Base-by-base conservation (phyloP, 1,140 invertebrate species). In the Nephila pilipes region DNA sequence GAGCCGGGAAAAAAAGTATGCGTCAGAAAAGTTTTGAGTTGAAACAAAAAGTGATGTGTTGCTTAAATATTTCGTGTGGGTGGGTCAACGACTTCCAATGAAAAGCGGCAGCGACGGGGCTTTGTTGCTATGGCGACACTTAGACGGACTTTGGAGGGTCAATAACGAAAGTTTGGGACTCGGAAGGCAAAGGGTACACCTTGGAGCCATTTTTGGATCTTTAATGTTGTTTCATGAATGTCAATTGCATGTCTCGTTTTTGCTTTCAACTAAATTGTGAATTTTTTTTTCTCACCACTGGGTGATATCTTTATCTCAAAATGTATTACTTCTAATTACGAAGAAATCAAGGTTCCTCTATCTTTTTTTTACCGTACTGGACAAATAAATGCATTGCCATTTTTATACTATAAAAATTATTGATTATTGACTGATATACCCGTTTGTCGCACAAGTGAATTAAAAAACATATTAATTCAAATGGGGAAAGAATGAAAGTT, bases 81-180 rank as follows among this genome's bases (percentile, higher is more conserved):
- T 85, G 83, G 83, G 83, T 85, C 83, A 85, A 46, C 83, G 83
- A 85, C 83, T 85, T 85, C 29, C 16, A 85, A 3, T 25, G 83
- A n/a, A 29, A 60, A 25, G 12, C 46, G 20, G 12, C 46, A 29
- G 55, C 83, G 57, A 29, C 54, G 36, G 36, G 80, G 22, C 36
- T 55, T 29, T n/a, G 83, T 85, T n/a, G 25, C 83, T 29, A 85
- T 85, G 83, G 83, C 54, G 83, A 85, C 83, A 10, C 2, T 20
- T 20, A n/a, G 83, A 32, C 83, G 57, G 83, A 85, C 57, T 29
- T 58, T n/a, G 60, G 14, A 85, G 83, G 55, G 83, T 85, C 83
- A 85, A 85, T 85, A 58, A 60, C 12, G 57, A 25, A 54, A 54
- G 80, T 46, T 81, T 46, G 80, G 80, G 80, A 81, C 80, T 25